phyloP scores from a whole-genome alignment of 2,113 vertebrate species.

The Atherinomorus stipes region DNA sequence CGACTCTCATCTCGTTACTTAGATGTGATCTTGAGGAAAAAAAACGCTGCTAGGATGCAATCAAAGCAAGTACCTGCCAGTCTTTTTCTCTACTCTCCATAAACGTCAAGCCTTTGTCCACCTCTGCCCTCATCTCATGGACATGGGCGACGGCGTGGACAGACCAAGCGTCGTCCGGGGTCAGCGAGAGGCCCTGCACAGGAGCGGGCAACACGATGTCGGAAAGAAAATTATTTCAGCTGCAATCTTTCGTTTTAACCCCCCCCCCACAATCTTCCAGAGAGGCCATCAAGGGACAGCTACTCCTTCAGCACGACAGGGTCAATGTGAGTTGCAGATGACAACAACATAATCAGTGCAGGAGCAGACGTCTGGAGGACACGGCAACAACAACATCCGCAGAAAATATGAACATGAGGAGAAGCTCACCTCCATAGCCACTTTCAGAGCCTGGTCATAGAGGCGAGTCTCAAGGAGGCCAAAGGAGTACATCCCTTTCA shows the following conservation, averaged over 20 bases:
- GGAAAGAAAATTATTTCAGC: neutral
- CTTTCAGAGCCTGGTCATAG: constrained; percentile 89
- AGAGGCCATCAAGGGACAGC: constrained; percentile 4
- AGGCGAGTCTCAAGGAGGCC: constrained; percentile 91
- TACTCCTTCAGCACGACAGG: constrained; percentile 18
- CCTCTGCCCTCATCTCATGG: constrained; percentile 91
- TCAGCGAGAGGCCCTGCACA: constrained; percentile 85
- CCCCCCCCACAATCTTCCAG: neutral
- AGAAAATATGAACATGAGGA: neutral
- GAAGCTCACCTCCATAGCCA: constrained; percentile 88
- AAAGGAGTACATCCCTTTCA: constrained; percentile 93
- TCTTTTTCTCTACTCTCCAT: constrained; percentile 88
- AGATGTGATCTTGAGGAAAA: neutral
- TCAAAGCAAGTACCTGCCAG: constrained; percentile 86
- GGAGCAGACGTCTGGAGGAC: constrained; percentile 1
- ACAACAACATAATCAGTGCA: constrained; percentile 14
- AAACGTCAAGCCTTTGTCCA: constrained; percentile 88
- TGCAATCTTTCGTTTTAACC: constrained; percentile 19
- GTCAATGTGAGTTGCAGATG: constrained; percentile 34
- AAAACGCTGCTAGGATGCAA: neutral
- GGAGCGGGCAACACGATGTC: neutral
- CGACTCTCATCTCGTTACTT: neutral
- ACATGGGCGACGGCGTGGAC: constrained; percentile 92
- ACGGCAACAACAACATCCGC: neutral
- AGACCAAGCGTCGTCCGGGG: constrained; percentile 88